Conservation (phyloP, 1,140 invertebrate genomes). For the Phthorimaea operculella region DNA sequence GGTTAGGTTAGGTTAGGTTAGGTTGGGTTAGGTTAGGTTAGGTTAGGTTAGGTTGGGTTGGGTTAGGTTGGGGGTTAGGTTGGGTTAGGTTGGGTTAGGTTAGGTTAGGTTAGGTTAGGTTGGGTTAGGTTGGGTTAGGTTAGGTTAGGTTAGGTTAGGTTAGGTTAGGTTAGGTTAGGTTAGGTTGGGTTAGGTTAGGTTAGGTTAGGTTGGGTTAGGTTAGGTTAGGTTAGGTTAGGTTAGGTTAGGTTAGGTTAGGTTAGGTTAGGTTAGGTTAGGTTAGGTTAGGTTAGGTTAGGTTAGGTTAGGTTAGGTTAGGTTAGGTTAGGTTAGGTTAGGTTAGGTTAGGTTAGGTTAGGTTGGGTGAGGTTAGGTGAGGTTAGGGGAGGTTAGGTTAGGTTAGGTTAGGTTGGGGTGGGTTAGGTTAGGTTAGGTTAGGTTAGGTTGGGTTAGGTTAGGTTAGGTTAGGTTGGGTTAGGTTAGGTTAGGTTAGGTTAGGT, state of each 20-base stretch:
- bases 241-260: constrained; percentile 10
- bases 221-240: constrained; percentile 10
- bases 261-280: constrained; percentile 10
- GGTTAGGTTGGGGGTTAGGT: too few relatives aligned
- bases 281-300: constrained; percentile 10
- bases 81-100: constrained; percentile 10
- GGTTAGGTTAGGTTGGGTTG: constrained; percentile 9
- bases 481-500: constrained; percentile 10
- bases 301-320: constrained; percentile 10
- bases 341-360: constrained; percentile 10
- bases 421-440: constrained; percentile 10
- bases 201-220: constrained; percentile 21
- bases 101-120: constrained; percentile 10
- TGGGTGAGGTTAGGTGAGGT: too few relatives aligned
- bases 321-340: constrained; percentile 10
- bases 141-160: constrained; percentile 33
- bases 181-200: constrained; percentile 31
- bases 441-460: constrained; percentile 8
- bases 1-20: constrained; percentile 10
- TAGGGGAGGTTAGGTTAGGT: too few relatives aligned
- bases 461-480: constrained; percentile 9
- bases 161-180: constrained; percentile 30
- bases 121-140: constrained; percentile 25
- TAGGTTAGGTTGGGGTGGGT: constrained; percentile 8
- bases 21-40: constrained; percentile 9